Conservation (phyloP, 2,113 vertebrate genomes). For the Promerops cafer region DNA sequence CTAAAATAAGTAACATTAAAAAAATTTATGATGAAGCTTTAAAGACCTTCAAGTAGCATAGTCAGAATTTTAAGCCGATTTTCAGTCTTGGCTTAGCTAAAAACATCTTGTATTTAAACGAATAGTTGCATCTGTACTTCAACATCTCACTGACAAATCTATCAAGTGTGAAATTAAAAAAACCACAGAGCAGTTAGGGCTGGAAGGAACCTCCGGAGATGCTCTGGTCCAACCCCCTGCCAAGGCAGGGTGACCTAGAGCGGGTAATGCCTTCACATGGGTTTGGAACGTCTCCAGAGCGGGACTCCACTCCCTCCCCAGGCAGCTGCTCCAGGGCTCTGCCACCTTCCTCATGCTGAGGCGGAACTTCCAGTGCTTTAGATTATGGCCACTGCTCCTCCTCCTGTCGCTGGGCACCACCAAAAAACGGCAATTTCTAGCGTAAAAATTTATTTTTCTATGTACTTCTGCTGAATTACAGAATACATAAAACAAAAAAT, state of each 20-base stretch:
- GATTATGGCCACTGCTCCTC: not conserved
- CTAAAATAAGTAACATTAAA: not conserved
- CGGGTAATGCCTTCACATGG: too few species aligned
- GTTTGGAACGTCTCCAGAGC: not conserved
- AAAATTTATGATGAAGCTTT: not conserved
- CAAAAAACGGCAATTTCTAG: not conserved
- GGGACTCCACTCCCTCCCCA: not conserved
- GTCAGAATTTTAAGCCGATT: not conserved
- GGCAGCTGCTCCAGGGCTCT: not conserved
- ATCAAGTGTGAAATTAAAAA: not conserved
- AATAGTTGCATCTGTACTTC: not conserved
- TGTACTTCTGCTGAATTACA: not conserved
- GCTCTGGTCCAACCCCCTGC: rapidly evolving
- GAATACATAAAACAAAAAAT: rapidly evolving
- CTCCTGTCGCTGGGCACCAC: not conserved
- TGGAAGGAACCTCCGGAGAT: not conserved
- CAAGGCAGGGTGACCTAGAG: not conserved
- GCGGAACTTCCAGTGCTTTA: not conserved
- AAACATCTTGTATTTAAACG: not conserved
- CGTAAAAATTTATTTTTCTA: rapidly evolving
- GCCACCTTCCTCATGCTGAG: not conserved
- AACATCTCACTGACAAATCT: not conserved
- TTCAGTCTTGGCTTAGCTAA: not conserved
- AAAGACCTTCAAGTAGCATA: not conserved
- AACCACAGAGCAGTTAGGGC: not conserved